Conservation (phyloP, 2,113 vertebrate species). For the Sinocyclocheilus rhinocerous region DNA sequence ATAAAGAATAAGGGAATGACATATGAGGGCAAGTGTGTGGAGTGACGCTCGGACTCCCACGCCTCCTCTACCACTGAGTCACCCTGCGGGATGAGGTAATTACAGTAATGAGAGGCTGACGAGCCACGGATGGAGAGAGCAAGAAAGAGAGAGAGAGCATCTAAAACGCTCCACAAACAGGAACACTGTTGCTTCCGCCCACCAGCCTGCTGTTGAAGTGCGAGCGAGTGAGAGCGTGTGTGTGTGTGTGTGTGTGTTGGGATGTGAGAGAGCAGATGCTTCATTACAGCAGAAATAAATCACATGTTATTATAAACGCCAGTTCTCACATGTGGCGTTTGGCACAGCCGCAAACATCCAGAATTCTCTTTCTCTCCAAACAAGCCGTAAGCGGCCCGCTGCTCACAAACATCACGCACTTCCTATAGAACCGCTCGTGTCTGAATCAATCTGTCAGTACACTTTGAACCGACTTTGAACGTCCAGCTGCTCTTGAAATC, state of each 20-base stretch:
- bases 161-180: conserved; percentile 46
- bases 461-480: not conserved
- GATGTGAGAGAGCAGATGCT: conserved; percentile 56
- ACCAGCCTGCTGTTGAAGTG: conserved; percentile 62
- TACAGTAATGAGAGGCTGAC: conserved; percentile 50
- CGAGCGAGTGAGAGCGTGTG: conserved; percentile 17
- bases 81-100: conserved; percentile 56
- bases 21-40: not conserved
- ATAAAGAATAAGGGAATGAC: not conserved
- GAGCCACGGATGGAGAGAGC: conserved; percentile 5
- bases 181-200: conserved; percentile 61
- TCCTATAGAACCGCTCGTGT: not conserved
- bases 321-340: conserved; percentile 38
- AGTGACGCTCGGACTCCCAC: conserved; percentile 48
- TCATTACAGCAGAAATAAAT: conserved; percentile 60
- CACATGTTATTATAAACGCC: conserved; percentile 59
- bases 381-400: not conserved
- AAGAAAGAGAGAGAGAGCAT: not conserved
- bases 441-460: conserved; percentile 13
- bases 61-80: conserved; percentile 51
- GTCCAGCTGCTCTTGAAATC: not conserved
- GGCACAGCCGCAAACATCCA: conserved; percentile 34
- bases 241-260: conserved; percentile 41
- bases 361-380: not conserved
- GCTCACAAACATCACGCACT: not conserved